A percentile compares a stretch with the other conserved stretches of the same genome.
phyloP scores from a whole-genome alignment of 2,113 vertebrate species.

The Tupaia tana region DNA sequence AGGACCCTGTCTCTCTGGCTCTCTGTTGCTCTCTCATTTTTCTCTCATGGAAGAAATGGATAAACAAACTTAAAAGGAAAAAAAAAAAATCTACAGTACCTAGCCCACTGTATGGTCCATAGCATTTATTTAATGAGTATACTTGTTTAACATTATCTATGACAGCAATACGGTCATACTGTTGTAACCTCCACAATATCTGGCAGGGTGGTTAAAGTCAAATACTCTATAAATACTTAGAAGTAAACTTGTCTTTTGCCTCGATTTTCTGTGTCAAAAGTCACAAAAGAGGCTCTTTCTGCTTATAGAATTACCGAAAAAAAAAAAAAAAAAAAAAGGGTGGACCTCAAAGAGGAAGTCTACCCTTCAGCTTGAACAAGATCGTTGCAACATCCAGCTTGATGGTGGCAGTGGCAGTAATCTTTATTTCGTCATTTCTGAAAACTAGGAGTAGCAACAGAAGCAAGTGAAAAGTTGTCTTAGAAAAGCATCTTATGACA shows the following conservation, averaged over 20 bases:
- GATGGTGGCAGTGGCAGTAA: background rate
- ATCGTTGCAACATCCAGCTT: background rate
- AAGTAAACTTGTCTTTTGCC: background rate
- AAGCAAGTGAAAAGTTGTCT: background rate
- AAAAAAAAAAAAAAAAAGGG: background rate
- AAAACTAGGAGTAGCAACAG: background rate
- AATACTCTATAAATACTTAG: background rate
- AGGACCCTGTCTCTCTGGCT: no score
- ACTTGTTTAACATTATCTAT: background rate
- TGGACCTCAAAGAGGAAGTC: constrained; percentile 65
- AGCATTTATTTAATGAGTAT: background rate
- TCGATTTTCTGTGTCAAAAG: background rate
- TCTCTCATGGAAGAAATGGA: no score
- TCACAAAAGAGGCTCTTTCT: background rate
- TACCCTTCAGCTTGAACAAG: background rate
- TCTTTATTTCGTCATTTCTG: constrained; percentile 61
- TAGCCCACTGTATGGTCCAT: background rate
- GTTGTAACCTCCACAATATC: background rate
- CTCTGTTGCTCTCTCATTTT: no score
- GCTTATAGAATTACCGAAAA: background rate
- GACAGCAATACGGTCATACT: background rate
- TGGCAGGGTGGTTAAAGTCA: background rate
- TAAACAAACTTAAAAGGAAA: no score
- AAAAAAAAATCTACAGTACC: background rate
- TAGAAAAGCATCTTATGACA: background rate